Evolutionary conservation across 2,113 vertebrate genomes (phyloP).

Genomic region (Phrynosoma platyrhinos): DNA sequence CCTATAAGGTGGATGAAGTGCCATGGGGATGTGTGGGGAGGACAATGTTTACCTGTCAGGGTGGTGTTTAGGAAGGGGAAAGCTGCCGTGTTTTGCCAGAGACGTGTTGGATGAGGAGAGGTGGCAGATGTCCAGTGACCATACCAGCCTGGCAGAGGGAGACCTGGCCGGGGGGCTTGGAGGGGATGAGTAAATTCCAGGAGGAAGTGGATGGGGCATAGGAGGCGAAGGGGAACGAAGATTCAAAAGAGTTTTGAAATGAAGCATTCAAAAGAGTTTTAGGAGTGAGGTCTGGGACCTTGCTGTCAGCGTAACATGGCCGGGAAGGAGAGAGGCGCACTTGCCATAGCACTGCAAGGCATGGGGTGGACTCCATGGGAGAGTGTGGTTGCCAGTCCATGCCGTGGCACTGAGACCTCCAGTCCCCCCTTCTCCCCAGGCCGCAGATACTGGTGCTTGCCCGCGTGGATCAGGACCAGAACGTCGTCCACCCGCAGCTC

Average conservation of each 20-base stretch:
- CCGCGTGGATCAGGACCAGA: slow-evolving; percentile 92
- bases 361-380: too few species aligned
- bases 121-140: not conserved
- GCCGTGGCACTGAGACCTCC: fast-evolving
- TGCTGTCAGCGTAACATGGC: not conserved
- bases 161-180: not conserved
- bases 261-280: not conserved
- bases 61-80: too few species aligned
- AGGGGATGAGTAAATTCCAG: too few species aligned
- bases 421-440: slow-evolving; percentile 67
- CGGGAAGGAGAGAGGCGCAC: not conserved
- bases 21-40: not conserved
- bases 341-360: not conserved
- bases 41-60: too few species aligned
- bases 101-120: not conserved
- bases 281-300: not conserved
- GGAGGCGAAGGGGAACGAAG: not conserved
- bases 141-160: not conserved
- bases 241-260: not conserved
- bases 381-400: not conserved
- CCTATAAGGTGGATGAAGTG: not conserved
- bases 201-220: not conserved
- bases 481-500: slow-evolving; percentile 94
- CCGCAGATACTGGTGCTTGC: slow-evolving; percentile 96
- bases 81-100: too few species aligned